Conservation (phyloP, 2,888 invertebrate species). For the Hirtodrosophila alboralis region DNA sequence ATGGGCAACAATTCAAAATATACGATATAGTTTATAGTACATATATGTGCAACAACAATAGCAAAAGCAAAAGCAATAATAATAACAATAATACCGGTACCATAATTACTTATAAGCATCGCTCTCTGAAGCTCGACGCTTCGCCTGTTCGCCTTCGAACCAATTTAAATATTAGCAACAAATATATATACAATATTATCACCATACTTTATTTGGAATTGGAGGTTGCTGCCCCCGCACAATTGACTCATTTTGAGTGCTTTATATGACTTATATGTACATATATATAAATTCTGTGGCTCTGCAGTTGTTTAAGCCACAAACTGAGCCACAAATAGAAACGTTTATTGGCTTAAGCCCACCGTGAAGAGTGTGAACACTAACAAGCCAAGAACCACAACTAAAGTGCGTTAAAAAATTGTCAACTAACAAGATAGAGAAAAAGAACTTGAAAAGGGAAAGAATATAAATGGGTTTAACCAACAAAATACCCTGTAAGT, state of each 20-base stretch:
- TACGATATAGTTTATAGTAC: background rate
- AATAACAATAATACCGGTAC: conserved; percentile 28
- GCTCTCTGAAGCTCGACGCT: conserved; percentile 19
- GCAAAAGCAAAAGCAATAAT: too few species aligned
- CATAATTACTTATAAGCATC: conserved; percentile 32
- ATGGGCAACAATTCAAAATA: conserved; percentile 20
- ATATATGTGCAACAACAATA: conserved; percentile 23
- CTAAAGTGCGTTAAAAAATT: conserved; percentile 17
- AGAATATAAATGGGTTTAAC: too few species aligned
- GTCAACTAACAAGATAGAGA: conserved; percentile 4
- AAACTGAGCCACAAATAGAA: conserved; percentile 28
- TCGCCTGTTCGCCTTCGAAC: conserved; percentile 49
- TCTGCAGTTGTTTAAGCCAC: conserved; percentile 6
- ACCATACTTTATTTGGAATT: conserved; percentile 54
- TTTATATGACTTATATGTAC: conserved; percentile 24
- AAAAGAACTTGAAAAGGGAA: background rate
- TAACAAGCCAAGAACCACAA: conserved; percentile 7
- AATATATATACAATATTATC: conserved; percentile 19
- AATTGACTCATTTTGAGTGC: conserved; percentile 43
- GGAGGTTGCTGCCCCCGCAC: conserved; percentile 74
- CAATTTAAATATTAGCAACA: conserved; percentile 47
- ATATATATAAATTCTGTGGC: conserved; percentile 11
- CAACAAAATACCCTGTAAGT: conserved; percentile 15
- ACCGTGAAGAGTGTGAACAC: background rate
- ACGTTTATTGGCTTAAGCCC: conserved; percentile 53